A percentile compares a stretch with the other conserved stretches of the same genome.
These are phyloP conservation scores for Lipophrys pholis DNA, from an alignment of 2,113 vertebrate species.

Conservation along the genomic window DNA sequence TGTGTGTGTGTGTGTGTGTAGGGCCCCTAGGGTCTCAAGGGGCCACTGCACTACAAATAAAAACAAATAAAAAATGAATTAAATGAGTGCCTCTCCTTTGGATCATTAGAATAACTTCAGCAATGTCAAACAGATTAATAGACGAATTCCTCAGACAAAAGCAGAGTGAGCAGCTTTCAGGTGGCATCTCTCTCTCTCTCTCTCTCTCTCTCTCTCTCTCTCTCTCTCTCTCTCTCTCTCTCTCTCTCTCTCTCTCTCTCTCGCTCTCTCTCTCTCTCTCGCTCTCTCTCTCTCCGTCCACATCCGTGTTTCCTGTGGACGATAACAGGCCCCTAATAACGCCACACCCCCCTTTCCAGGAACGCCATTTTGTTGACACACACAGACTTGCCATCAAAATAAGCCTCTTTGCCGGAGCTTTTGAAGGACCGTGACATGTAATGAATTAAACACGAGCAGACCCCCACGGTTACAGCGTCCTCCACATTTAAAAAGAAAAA, in stretches of 20 bases:
- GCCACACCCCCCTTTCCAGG: slow-evolving; percentile 74
- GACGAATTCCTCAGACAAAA: not conserved
- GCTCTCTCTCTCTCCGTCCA: slow-evolving; percentile 4
- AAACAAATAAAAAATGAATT: too few relatives aligned
- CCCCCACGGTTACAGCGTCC: not conserved
- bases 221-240: too few relatives aligned
- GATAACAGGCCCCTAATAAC: slow-evolving; percentile 23
- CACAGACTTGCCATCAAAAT: slow-evolving; percentile 37
- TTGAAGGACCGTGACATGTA: not conserved
- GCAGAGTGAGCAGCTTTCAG: not conserved
- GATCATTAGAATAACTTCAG: not conserved
- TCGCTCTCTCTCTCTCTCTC: too few relatives aligned
- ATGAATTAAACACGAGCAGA: not conserved
- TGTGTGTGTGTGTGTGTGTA: too few relatives aligned
- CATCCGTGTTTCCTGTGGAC: slow-evolving; percentile 26
- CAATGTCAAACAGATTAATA: not conserved
- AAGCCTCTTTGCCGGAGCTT: slow-evolving; percentile 25
- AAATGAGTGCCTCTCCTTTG: not conserved
- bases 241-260: too few relatives aligned
- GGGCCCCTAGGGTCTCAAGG: too few relatives aligned
- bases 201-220: too few relatives aligned
- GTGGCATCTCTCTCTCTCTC: not conserved
- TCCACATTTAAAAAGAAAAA: not conserved
- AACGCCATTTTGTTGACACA: slow-evolving; percentile 82
- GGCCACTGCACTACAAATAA: too few relatives aligned